Percentiles rank a stretch among this genome's conserved stretches.
These are phyloP conservation scores for Drosophila niveifrons DNA, from an alignment of 2,888 invertebrate species.

Conservation along the genomic window DNA sequence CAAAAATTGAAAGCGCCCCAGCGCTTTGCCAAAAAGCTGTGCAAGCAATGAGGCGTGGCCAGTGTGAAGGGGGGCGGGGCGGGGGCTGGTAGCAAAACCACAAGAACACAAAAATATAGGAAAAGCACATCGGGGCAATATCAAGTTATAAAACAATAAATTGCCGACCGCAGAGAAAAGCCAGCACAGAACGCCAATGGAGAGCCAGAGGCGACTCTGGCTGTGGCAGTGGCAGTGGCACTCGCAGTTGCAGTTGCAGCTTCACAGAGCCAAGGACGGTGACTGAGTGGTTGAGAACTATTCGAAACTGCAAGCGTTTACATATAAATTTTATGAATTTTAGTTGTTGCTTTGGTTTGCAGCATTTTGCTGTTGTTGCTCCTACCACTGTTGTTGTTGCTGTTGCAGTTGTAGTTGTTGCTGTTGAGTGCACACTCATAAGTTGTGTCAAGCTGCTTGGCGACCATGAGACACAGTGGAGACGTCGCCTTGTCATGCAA, in stretches of 20 bases:
- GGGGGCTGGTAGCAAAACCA: background rate
- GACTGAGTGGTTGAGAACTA: conserved; percentile 34
- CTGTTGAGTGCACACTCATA: conserved; percentile 63
- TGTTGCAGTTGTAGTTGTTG: conserved; percentile 20
- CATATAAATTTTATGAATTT: conserved; percentile 74
- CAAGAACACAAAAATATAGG: conserved; percentile 27
- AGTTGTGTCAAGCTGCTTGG: conserved; percentile 63
- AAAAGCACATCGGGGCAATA: conserved; percentile 60
- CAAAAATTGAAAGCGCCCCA: conserved; percentile 55
- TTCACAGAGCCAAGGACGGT: conserved; percentile 35
- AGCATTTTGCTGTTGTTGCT: conserved; percentile 14
- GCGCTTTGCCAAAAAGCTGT: conserved; percentile 41
- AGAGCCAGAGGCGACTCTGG: background rate
- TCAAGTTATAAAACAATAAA: conserved; percentile 75
- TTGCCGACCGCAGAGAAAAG: conserved; percentile 53
- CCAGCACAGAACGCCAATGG: background rate
- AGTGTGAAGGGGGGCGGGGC: background rate
- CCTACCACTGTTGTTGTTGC: conserved; percentile 11
- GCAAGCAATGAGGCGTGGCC: conserved; percentile 65
- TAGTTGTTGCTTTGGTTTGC: conserved; percentile 24
- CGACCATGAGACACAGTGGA: conserved; percentile 78
- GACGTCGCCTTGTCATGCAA: conserved; percentile 81
- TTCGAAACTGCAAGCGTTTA: conserved; percentile 62
- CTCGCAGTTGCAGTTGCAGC: background rate
- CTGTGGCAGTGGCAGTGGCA: background rate